These are phyloP conservation scores for Ophraella communa DNA, from an alignment of 2,888 invertebrate species.

Conservation along the genomic window DNA sequence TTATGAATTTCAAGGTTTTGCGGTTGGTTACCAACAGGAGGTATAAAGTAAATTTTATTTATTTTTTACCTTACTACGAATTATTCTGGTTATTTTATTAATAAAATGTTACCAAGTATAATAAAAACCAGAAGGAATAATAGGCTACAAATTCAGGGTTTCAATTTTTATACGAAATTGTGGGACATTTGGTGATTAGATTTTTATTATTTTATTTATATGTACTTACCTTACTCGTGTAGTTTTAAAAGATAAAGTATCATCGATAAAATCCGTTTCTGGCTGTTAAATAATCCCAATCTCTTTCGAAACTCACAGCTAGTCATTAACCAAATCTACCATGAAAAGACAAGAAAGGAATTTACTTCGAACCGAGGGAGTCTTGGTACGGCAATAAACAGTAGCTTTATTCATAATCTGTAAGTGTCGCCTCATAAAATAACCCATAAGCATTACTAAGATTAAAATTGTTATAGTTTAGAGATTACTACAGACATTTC, in stretches of 20 bases:
- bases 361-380: background rate
- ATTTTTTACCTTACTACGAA: too few relatives aligned
- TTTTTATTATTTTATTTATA: too few relatives aligned
- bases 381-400: constrained; percentile 26
- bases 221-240: too few relatives aligned
- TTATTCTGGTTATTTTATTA: too few relatives aligned
- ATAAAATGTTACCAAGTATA: too few relatives aligned
- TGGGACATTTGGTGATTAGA: too few relatives aligned
- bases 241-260: background rate
- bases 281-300: background rate
- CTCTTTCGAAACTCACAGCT: constrained; percentile 3
- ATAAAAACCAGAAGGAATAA: too few relatives aligned
- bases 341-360: constrained; percentile 3
- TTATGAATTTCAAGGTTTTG: too few relatives aligned
- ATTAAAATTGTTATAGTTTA: constrained; percentile 43
- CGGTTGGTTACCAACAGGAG: too few relatives aligned
- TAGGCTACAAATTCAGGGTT: too few relatives aligned
- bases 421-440: constrained; percentile 39
- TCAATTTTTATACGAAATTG: too few relatives aligned
- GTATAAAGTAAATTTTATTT: too few relatives aligned
- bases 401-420: constrained; percentile 37
- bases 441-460: constrained; percentile 39
- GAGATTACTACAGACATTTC: constrained; percentile 36
- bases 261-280: background rate
- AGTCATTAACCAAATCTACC: constrained; percentile 15